Conservation (phyloP, 2,113 vertebrate species). For the Plestiodon gilberti region DNA sequence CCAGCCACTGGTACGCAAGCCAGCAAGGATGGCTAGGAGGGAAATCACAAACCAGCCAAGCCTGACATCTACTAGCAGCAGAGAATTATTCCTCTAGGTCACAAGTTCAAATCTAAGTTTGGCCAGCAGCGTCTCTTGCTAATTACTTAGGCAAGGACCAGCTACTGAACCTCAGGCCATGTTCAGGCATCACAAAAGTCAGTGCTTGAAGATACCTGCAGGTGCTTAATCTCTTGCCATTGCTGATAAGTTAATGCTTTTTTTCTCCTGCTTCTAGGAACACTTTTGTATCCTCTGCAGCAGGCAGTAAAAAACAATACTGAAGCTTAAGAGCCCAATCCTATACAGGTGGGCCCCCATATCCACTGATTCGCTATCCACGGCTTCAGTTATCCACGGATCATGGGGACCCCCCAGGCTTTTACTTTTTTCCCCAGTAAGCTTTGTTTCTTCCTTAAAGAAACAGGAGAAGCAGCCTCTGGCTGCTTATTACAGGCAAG, state of each 20-base stretch:
- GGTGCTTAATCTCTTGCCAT: not conserved
- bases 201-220: not conserved
- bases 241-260: not conserved
- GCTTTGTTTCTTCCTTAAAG: no score
- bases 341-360: no score
- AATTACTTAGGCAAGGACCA: not conserved
- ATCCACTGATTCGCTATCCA: no score
- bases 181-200: not conserved
- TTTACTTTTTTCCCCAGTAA: no score
- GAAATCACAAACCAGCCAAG: not conserved
- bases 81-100: not conserved
- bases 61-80: not conserved
- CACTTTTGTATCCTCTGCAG: not conserved
- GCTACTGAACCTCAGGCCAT: not conserved
- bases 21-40: not conserved
- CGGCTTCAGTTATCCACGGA: no score
- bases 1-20: accelerated
- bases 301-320: no score
- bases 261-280: not conserved
- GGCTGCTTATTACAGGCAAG: no score
- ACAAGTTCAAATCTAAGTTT: not conserved
- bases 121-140: not conserved
- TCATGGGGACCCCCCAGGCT: no score
- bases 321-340: not conserved
- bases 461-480: no score